Conservation (phyloP, 2,797 vertebrate species). For the Pitangus sulphuratus region DNA sequence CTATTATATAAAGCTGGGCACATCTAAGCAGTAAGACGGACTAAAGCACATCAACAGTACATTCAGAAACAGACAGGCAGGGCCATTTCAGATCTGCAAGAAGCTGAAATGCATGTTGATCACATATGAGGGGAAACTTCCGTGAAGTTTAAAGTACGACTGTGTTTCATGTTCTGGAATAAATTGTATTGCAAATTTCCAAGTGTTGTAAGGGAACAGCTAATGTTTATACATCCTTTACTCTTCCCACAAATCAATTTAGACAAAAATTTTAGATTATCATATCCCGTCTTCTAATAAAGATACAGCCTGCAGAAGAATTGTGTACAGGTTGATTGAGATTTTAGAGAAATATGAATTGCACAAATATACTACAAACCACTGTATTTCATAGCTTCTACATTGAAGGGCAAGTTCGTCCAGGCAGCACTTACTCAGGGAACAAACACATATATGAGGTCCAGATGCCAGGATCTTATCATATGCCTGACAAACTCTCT, state of each 20-base stretch:
- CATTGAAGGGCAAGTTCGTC: background rate
- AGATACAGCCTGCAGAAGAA: background rate
- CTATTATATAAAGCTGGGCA: background rate
- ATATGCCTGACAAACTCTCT: background rate
- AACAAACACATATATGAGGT: background rate
- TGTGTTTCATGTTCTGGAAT: conserved; percentile 25
- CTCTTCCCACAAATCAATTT: background rate
- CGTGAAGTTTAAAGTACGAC: conserved; percentile 36
- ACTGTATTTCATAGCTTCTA: background rate
- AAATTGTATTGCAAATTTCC: conserved; percentile 15
- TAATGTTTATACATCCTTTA: background rate
- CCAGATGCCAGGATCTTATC: background rate
- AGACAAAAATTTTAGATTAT: background rate
- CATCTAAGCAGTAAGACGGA: background rate
- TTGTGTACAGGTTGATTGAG: background rate
- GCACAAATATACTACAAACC: background rate
- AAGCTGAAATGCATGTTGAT: conserved; percentile 23
- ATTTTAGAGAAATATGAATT: background rate
- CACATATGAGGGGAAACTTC: background rate
- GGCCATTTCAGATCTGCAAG: background rate
- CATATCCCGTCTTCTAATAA: background rate
- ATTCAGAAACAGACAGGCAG: background rate
- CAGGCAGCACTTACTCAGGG: background rate
- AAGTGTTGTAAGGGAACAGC: background rate
- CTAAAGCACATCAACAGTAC: background rate